Evolutionary conservation across 1,140 invertebrate species (phyloP).

Genomic region (Diachasmimorpha longicaudata): DNA sequence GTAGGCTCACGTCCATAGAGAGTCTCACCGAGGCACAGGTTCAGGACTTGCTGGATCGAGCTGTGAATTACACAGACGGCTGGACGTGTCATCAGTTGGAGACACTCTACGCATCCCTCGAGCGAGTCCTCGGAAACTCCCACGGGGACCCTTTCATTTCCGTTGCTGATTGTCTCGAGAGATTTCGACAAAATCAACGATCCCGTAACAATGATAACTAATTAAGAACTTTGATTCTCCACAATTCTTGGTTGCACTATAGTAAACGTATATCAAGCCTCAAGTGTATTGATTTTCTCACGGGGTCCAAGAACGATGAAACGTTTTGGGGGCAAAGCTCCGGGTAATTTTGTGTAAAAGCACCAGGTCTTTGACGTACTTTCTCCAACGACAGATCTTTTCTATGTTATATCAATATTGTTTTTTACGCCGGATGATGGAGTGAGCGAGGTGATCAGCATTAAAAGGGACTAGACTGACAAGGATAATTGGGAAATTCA

Average conservation of each 20-base stretch:
- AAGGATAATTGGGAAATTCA: no score
- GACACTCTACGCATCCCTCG: conserved; percentile 39
- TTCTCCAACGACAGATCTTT: no score
- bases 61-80: conserved; percentile 36
- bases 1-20: conserved; percentile 25
- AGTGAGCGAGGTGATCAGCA: no score
- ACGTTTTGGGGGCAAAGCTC: no score
- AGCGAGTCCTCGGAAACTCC: conserved; percentile 37
- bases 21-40: conserved; percentile 37
- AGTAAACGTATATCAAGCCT: background rate
- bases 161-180: conserved; percentile 38
- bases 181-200: conserved; percentile 27
- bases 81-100: conserved; percentile 46
- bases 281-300: no score
- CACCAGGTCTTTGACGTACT: no score
- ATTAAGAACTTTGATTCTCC: background rate
- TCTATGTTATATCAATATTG: no score
- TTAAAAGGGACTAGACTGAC: no score
- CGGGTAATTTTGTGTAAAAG: no score
- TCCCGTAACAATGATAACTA: background rate
- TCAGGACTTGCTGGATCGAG: conserved; percentile 39
- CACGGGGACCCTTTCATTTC: conserved; percentile 32
- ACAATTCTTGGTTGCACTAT: background rate
- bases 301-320: no score
- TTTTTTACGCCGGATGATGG: no score